These are phyloP conservation scores for Drosophila suboccidentalis DNA, from an alignment of 2,888 invertebrate genomes.

Conservation along the genomic window DNA sequence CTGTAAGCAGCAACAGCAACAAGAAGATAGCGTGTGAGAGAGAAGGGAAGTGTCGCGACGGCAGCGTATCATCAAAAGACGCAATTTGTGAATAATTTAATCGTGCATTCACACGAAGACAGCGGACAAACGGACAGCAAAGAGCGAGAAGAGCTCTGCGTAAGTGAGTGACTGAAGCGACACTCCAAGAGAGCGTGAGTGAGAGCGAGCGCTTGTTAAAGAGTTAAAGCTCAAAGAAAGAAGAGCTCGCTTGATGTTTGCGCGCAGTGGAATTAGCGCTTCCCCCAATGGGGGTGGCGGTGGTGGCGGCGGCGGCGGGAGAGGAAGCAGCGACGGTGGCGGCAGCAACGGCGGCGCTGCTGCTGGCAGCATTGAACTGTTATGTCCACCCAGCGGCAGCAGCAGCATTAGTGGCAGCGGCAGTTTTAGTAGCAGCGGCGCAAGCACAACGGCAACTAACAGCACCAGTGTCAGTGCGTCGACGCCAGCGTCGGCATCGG, in stretches of 20 bases:
- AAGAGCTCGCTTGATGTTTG: slow-evolving; percentile 56
- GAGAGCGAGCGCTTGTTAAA: slow-evolving; percentile 30
- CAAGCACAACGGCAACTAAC: slow-evolving; percentile 60
- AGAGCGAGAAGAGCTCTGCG: not conserved
- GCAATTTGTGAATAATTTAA: slow-evolving; percentile 80
- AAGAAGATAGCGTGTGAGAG: slow-evolving; percentile 9
- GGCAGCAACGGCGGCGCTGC: slow-evolving; percentile 22
- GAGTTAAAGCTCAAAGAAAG: slow-evolving; percentile 45
- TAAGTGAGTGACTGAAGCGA: slow-evolving; percentile 3
- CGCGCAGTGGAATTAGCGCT: slow-evolving; percentile 54
- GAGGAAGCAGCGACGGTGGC: slow-evolving; percentile 13
- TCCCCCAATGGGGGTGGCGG: slow-evolving; percentile 40
- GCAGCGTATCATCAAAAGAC: slow-evolving; percentile 56
- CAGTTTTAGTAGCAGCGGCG: slow-evolving; percentile 63
- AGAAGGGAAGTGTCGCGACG: slow-evolving; percentile 18
- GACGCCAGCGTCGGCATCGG: slow-evolving; percentile 29
- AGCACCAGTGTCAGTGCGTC: slow-evolving; percentile 64
- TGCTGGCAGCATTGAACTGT: slow-evolving; percentile 64
- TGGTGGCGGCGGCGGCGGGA: slow-evolving; percentile 18
- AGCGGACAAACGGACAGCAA: slow-evolving; percentile 13
- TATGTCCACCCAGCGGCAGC: slow-evolving; percentile 71
- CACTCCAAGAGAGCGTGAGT: slow-evolving; percentile 3
- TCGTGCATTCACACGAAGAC: slow-evolving; percentile 73
- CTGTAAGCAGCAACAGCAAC: slow-evolving; percentile 14
- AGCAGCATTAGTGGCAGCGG: slow-evolving; percentile 66